A percentile compares a stretch with the other conserved stretches of the same genome.
These are phyloP conservation scores for Platycheirus albimanus DNA, from an alignment of 2,888 invertebrate genomes.

Conservation along the genomic window DNA sequence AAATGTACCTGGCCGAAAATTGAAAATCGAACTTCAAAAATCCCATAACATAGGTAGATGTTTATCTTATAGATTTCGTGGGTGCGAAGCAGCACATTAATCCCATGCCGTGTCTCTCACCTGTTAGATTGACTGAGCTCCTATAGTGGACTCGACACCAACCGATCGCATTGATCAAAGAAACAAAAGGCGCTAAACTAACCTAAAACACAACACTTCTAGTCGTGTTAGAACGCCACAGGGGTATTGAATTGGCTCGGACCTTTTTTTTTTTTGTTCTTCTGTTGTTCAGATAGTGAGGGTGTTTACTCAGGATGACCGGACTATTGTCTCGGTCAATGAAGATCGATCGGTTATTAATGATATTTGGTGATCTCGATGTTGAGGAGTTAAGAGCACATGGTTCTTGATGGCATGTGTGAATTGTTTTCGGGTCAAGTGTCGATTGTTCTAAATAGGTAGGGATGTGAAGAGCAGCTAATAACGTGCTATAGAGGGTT, in stretches of 20 bases:
- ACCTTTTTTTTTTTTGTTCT: background rate
- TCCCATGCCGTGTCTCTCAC: slow-evolving; percentile 70
- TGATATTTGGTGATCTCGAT: slow-evolving; percentile 56
- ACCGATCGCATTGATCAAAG: slow-evolving; percentile 65
- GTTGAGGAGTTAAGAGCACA: slow-evolving; percentile 23
- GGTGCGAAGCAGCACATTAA: slow-evolving; percentile 69
- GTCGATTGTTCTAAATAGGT: slow-evolving; percentile 41
- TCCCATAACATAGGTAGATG: too few relatives aligned
- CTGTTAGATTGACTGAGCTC: slow-evolving; percentile 45
- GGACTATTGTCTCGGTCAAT: slow-evolving; percentile 64
- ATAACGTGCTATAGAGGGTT: slow-evolving; percentile 54
- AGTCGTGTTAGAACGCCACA: slow-evolving; percentile 60
- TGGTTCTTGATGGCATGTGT: slow-evolving; percentile 70
- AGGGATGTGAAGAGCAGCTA: slow-evolving; percentile 33
- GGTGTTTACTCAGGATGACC: slow-evolving; percentile 67
- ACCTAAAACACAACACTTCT: slow-evolving; percentile 53
- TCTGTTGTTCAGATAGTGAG: slow-evolving; percentile 33
- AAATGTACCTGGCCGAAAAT: slow-evolving; percentile 49
- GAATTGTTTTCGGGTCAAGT: slow-evolving; percentile 73
- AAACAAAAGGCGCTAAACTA: slow-evolving; percentile 66
- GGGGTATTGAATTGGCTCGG: slow-evolving; percentile 31
- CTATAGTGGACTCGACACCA: background rate
- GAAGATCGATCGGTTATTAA: slow-evolving; percentile 74
- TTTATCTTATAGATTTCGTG: slow-evolving; percentile 39
- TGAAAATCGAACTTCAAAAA: too few relatives aligned